phyloP scores from a whole-genome alignment of 2,113 vertebrate species.

The Rhinolophus sinicus region DNA sequence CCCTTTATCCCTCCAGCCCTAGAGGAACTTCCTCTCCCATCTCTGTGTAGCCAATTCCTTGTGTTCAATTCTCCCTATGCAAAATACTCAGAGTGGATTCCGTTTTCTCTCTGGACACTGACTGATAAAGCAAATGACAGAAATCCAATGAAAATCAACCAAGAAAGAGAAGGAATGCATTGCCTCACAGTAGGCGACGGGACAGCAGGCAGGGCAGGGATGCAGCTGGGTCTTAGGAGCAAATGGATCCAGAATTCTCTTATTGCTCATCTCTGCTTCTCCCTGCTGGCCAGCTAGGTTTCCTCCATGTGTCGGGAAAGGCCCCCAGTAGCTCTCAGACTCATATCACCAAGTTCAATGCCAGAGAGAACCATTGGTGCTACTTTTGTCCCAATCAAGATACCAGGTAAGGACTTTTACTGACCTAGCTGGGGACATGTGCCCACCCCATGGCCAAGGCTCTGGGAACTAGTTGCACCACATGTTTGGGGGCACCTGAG shows the following conservation, averaged over 20 bases:
- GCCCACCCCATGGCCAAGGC: not conserved
- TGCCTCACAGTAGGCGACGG: not conserved
- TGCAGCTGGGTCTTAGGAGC: not conserved
- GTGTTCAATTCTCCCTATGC: not conserved
- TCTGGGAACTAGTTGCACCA: not conserved
- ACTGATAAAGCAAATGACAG: conserved; percentile 7
- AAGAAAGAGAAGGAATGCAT: not conserved
- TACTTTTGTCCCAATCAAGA: not conserved
- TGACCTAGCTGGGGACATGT: not conserved
- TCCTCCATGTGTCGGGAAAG: not conserved
- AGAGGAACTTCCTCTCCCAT: not conserved
- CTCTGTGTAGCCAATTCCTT: not conserved
- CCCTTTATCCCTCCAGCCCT: not conserved
- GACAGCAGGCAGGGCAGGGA: not conserved
- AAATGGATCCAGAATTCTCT: not conserved
- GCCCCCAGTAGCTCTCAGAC: not conserved
- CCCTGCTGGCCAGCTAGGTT: not conserved
- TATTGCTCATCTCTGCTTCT: not conserved
- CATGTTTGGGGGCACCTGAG: no score
- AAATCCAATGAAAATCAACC: not conserved
- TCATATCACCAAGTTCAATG: not conserved
- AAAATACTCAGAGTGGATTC: not conserved
- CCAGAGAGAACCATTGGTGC: not conserved
- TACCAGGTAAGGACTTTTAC: not conserved
- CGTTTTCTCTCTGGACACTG: not conserved